Evolutionary conservation across 2,888 invertebrate genomes (phyloP).

Genomic region (Sabellastarte sp.): DNA sequence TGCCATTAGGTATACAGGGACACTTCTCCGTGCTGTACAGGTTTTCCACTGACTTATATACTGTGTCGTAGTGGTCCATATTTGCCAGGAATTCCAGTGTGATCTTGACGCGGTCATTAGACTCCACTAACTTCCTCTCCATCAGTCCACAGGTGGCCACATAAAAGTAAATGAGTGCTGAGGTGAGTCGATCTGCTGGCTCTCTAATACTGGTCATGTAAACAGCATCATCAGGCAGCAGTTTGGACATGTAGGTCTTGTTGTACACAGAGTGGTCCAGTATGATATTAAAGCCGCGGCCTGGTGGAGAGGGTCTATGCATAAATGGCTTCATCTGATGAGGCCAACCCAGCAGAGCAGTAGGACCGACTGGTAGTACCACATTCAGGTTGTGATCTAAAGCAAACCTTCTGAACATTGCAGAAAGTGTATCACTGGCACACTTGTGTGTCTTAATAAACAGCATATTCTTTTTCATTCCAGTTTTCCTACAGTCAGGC

Average conservation of each 20-base stretch:
- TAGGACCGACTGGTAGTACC: not conserved
- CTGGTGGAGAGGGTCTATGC: not conserved
- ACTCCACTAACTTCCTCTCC: too few relatives aligned
- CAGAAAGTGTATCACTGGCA: not conserved
- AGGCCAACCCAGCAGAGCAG: not conserved
- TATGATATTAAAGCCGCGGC: not conserved
- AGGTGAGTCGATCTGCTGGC: not conserved
- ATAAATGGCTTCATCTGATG: not conserved
- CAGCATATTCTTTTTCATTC: too few relatives aligned
- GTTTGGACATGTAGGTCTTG: not conserved
- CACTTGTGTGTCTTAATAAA: not conserved
- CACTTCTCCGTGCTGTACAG: too few relatives aligned
- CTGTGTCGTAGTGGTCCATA: not conserved
- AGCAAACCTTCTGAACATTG: not conserved
- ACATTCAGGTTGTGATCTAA: not conserved
- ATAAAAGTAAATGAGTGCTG: not conserved
- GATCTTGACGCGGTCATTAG: too few relatives aligned
- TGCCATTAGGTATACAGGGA: too few relatives aligned
- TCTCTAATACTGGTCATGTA: not conserved
- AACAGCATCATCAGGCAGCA: not conserved
- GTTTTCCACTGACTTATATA: too few relatives aligned
- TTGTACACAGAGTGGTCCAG: not conserved
- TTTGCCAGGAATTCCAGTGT: not conserved
- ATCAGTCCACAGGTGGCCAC: too few relatives aligned
- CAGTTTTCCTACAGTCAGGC: too few relatives aligned